Conservation (phyloP, 2,113 vertebrate species). For the Paradoxurus hermaphroditus region DNA sequence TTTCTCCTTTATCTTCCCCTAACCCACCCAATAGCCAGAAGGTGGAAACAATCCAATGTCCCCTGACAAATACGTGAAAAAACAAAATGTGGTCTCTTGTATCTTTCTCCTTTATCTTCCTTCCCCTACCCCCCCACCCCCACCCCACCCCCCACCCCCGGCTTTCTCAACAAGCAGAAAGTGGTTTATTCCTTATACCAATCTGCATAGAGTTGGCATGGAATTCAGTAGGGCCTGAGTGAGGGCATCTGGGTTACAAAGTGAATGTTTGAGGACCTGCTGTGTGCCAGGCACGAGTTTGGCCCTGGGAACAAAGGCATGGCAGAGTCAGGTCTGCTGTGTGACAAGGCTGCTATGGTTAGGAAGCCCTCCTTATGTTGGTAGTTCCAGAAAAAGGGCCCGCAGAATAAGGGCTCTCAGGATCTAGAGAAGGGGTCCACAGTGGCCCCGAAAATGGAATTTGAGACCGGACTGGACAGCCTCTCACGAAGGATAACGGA, state of each 20-base stretch:
- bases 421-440: neutral
- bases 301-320: neutral
- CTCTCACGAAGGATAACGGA: fast-evolving
- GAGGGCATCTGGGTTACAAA: neutral
- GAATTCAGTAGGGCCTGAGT: neutral
- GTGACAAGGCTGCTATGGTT: neutral
- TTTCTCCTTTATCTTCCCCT: neutral
- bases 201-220: neutral
- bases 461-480: no score
- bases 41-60: no score
- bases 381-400: neutral
- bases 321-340: neutral
- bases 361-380: neutral
- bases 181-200: neutral
- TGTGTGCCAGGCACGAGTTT: neutral
- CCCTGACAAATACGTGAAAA: no score
- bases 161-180: neutral
- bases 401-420: no score
- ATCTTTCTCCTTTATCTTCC: neutral
- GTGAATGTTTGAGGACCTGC: neutral
- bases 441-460: neutral
- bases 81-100: no score
- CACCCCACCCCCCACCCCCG: no score
- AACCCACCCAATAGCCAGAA: no score
- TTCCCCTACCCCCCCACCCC: no score